Percentiles rank a stretch among this genome's conserved stretches.
phyloP scores from a whole-genome alignment of 2,888 invertebrate genomes.

The Diplazon laetatorius region DNA sequence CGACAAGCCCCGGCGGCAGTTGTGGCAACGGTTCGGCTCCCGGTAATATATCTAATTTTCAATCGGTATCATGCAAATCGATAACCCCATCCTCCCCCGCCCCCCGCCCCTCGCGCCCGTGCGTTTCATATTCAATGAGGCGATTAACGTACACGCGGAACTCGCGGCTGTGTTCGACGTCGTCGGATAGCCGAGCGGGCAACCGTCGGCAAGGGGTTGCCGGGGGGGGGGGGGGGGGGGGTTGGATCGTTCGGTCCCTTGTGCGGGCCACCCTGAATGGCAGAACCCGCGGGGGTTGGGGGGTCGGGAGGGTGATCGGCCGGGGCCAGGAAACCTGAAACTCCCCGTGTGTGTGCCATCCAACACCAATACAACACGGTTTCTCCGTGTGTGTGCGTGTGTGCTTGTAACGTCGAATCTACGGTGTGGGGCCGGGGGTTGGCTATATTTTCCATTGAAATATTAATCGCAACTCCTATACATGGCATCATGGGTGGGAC shows the following conservation, averaged over 20 bases:
- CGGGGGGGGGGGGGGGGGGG: conserved; percentile 10
- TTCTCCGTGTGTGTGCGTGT: too few relatives aligned
- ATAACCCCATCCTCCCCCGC: too few relatives aligned
- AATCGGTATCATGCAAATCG: conserved; percentile 76
- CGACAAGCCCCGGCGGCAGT: conserved; percentile 19
- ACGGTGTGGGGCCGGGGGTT: conserved; percentile 31
- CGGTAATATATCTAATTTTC: conserved; percentile 70
- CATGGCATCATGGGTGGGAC: too few relatives aligned
- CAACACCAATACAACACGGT: conserved; percentile 19
- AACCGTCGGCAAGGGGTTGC: conserved; percentile 12
- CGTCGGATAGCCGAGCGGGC: conserved; percentile 44
- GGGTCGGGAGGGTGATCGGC: not conserved
- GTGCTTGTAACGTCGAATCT: conserved; percentile 15
- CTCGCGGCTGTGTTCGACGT: conserved; percentile 42
- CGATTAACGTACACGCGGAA: conserved; percentile 78
- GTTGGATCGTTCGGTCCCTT: conserved; percentile 24
- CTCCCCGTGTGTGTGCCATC: conserved; percentile 23
- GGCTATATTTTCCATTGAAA: conserved; percentile 79
- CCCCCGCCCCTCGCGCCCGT: too few relatives aligned
- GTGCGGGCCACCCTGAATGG: conserved; percentile 5
- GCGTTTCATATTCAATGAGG: conserved; percentile 81
- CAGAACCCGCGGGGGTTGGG: conserved; percentile 5
- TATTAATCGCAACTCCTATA: conserved; percentile 79
- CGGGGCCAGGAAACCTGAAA: conserved; percentile 37
- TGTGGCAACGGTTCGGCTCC: conserved; percentile 40